Evolutionary conservation across 2,797 vertebrate species (phyloP).

Genomic region (Antennarius maculatus): DNA sequence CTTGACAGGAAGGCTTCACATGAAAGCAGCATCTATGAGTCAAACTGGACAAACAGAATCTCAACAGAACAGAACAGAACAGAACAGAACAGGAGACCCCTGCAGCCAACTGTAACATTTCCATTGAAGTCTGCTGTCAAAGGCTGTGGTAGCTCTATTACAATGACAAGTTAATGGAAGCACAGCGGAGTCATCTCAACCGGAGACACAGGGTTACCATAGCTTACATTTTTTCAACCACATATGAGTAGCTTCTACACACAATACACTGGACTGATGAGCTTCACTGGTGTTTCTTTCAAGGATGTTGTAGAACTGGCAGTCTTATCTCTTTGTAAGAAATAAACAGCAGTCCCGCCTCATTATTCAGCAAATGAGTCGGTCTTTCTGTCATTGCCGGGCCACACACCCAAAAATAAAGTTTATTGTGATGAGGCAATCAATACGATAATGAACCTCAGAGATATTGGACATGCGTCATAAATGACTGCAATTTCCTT

Average conservation of each 20-base stretch:
- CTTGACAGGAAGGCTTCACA: conserved; percentile 36
- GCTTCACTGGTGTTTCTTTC: conserved; percentile 5
- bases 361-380: conserved; percentile 33
- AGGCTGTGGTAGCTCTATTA: conserved; percentile 15
- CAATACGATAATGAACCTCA: conserved; percentile 41
- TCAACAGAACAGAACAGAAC: conserved; percentile 2
- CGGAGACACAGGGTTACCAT: neutral
- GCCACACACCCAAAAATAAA: conserved; percentile 15
- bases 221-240: conserved; percentile 6
- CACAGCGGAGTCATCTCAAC: conserved; percentile 1
- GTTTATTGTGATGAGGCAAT: conserved; percentile 10
- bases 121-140: conserved; percentile 34
- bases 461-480: conserved; percentile 43
- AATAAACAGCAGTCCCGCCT: conserved; percentile 32
- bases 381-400: neutral
- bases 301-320: neutral
- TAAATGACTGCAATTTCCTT: conserved; percentile 27
- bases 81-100: conserved; percentile 24
- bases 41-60: conserved; percentile 7
- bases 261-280: conserved; percentile 20
- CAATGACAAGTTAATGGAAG: conserved; percentile 1
- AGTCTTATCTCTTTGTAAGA: conserved; percentile 33
- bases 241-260: conserved; percentile 24
- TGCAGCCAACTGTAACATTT: conserved; percentile 43
- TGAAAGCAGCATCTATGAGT: conserved; percentile 35